Evolutionary conservation across 2,888 invertebrate species (phyloP).

Genomic region (Sphecodes monilicornis): DNA sequence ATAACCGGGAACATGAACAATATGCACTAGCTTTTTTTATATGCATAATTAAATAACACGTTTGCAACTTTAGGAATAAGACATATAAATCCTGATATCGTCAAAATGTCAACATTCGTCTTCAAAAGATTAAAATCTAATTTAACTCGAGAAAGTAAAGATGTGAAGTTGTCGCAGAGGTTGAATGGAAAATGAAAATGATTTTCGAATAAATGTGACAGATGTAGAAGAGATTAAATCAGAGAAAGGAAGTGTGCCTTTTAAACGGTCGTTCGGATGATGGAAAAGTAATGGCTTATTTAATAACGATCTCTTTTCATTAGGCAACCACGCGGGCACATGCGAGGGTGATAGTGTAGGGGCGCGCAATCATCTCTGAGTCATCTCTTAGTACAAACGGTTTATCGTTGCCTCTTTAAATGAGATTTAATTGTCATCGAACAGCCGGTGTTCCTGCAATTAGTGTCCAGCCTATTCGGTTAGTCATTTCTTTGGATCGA

Average conservation of each 20-base stretch:
- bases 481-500: not conserved
- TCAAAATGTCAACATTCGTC: not conserved
- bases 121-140: not conserved
- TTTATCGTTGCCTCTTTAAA: slow-evolving; percentile 36
- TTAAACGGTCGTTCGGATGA: not conserved
- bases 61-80: too few relatives aligned
- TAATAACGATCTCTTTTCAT: slow-evolving; percentile 42
- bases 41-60: not conserved
- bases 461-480: slow-evolving; percentile 15
- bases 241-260: not conserved
- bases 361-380: slow-evolving; percentile 23
- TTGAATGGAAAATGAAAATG: not conserved
- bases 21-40: not conserved
- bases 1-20: too few relatives aligned
- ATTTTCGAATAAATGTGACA: not conserved
- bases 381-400: slow-evolving; percentile 39
- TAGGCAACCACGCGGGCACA: slow-evolving; percentile 19
- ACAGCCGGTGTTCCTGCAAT: slow-evolving; percentile 19
- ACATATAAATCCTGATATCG: not conserved
- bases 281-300: slow-evolving; percentile 22
- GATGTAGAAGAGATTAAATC: not conserved
- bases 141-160: not conserved
- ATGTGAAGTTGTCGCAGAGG: not conserved
- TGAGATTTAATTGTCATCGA: slow-evolving; percentile 46
- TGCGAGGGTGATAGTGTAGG: not conserved